These are phyloP conservation scores for Climacteris rufus DNA, from an alignment of 2,113 vertebrate species.

Conservation along the genomic window DNA sequence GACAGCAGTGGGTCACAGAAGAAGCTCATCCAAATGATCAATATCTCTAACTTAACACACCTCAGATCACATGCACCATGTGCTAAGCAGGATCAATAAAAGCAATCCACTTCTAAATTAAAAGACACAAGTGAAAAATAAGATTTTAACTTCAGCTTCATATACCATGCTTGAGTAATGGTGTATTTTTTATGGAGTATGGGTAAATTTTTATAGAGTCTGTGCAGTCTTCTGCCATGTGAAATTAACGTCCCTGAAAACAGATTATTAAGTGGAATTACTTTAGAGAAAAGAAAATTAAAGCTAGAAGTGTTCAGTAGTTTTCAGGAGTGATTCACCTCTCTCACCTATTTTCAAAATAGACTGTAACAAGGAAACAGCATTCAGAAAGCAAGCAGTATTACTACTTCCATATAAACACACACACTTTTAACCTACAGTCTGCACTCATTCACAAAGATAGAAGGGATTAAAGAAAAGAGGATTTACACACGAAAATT, in stretches of 20 bases:
- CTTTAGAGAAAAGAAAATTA: background rate
- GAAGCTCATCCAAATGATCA: too few species aligned
- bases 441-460: background rate
- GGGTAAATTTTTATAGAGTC: background rate
- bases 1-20: background rate
- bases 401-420: background rate
- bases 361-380: background rate
- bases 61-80: background rate
- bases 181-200: background rate
- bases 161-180: background rate
- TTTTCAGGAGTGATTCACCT: background rate
- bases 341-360: background rate
- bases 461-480: background rate
- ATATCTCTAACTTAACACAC: background rate
- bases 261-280: background rate
- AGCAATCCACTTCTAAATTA: background rate
- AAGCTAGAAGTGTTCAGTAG: background rate
- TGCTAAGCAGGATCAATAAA: background rate
- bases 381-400: background rate
- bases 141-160: background rate
- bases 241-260: background rate
- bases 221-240: background rate
- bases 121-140: background rate
- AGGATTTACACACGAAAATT: background rate
- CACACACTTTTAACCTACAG: background rate